Conservation (phyloP, 2,113 vertebrate species). For the Gambusia holbrooki region DNA sequence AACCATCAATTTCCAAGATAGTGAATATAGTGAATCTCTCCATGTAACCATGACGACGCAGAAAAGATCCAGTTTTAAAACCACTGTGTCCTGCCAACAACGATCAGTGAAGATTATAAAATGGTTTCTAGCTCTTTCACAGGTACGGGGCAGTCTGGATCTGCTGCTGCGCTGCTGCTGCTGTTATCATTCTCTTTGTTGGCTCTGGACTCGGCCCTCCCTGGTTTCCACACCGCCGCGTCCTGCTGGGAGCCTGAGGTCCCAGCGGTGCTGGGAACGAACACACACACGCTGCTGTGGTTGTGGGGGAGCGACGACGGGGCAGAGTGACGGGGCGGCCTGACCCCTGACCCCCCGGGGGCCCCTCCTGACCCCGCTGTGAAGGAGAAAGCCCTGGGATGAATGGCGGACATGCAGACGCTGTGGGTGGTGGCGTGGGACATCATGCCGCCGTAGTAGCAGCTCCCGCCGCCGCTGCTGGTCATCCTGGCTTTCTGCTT, state of each 20-base stretch:
- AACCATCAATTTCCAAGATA: too few relatives aligned
- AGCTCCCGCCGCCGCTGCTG: slow-evolving; percentile 81
- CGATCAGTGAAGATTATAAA: slow-evolving; percentile 56
- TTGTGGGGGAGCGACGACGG: slow-evolving; percentile 46
- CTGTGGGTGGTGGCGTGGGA: slow-evolving; percentile 85
- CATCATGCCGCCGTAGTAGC: slow-evolving; percentile 83
- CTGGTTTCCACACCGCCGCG: slow-evolving; percentile 21
- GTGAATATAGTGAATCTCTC: too few relatives aligned
- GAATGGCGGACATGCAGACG: slow-evolving; percentile 72
- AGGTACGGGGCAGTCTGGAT: slow-evolving; percentile 47
- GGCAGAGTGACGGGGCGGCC: slow-evolving; percentile 36
- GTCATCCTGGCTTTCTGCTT: slow-evolving; percentile 82
- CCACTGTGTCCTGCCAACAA: not conserved
- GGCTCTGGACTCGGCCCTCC: slow-evolving; percentile 21
- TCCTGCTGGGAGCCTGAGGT: slow-evolving; percentile 39
- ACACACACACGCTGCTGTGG: slow-evolving; percentile 53
- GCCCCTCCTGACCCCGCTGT: slow-evolving; percentile 37
- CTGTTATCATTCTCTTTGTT: slow-evolving; percentile 12
- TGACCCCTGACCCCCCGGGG: slow-evolving; percentile 37
- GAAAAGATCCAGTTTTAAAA: not conserved
- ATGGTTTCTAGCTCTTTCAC: slow-evolving; percentile 77
- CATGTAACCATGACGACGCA: too few relatives aligned
- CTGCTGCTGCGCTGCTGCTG: slow-evolving; percentile 36
- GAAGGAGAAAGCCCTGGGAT: slow-evolving; percentile 60
- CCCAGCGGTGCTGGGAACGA: slow-evolving; percentile 48